Conservation (phyloP, 2,888 invertebrate genomes). For the Lithophane semibrunnea region DNA sequence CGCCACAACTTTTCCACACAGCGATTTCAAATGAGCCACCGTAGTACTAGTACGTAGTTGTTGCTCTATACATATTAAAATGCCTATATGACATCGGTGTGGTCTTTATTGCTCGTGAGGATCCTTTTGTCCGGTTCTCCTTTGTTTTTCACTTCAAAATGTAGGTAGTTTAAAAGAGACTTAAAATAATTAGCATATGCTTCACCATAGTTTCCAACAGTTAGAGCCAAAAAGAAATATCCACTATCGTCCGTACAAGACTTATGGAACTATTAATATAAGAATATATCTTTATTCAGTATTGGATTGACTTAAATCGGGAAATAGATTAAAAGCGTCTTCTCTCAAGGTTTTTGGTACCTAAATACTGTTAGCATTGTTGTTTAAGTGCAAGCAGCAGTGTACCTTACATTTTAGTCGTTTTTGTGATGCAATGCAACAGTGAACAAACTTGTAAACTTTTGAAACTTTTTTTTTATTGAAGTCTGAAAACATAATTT, state of each 20-base stretch:
- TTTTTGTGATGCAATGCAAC: not conserved
- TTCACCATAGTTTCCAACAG: not conserved
- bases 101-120: too few relatives aligned
- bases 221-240: not conserved
- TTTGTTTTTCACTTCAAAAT: not conserved
- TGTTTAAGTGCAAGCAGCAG: not conserved
- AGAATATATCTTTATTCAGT: not conserved
- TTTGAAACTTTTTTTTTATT: not conserved
- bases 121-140: too few relatives aligned
- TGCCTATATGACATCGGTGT: too few relatives aligned
- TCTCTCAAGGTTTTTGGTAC: not conserved
- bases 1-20: too few relatives aligned
- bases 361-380: not conserved
- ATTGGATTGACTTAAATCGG: not conserved
- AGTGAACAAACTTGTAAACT: not conserved
- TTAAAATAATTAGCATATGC: conserved; percentile 7
- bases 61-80: too few relatives aligned
- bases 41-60: too few relatives aligned
- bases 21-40: too few relatives aligned
- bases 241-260: not conserved
- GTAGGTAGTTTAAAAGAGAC: not conserved
- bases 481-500: too few relatives aligned
- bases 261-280: not conserved
- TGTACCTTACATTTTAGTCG: not conserved
- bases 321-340: not conserved